Conservation (phyloP, 1,140 invertebrate genomes). For the Drosophila lini region DNA sequence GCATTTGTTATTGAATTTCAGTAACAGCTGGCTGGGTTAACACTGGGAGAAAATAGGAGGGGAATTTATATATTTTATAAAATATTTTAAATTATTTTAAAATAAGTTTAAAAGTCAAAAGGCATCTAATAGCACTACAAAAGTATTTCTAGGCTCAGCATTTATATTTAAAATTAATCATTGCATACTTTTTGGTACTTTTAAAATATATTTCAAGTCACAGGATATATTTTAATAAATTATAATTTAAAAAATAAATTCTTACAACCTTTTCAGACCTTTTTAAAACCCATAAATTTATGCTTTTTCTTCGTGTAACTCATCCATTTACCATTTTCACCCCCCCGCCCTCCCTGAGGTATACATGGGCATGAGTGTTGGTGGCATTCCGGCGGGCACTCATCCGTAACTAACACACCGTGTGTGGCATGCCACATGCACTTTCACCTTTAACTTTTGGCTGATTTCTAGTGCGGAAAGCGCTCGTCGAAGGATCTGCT, state of each 20-base stretch:
- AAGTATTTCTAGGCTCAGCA: too few relatives aligned
- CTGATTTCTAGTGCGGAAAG: conserved; percentile 66
- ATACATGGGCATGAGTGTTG: conserved; percentile 6
- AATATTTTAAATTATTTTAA: not conserved
- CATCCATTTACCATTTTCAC: not conserved
- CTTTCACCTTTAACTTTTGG: conserved; percentile 75
- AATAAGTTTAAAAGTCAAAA: not conserved
- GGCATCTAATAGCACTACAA: not conserved
- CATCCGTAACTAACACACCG: conserved; percentile 61
- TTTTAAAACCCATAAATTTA: not conserved
- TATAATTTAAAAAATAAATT: not conserved
- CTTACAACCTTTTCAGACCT: too few relatives aligned
- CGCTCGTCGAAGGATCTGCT: conserved; percentile 39
- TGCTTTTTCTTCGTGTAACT: not conserved
- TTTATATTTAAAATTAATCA: not conserved
- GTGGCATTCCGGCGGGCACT: conserved; percentile 48
- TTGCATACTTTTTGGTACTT: not conserved
- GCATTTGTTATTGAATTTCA: conserved; percentile 71
- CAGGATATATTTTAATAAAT: not conserved
- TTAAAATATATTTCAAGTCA: not conserved
- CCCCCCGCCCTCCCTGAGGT: not conserved
- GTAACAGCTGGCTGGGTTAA: conserved; percentile 41
- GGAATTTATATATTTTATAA: not conserved
- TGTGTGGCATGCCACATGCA: conserved; percentile 60
- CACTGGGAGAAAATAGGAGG: not conserved